Base-by-base conservation (phyloP, 1,140 invertebrate species). In the Calliphora vicina region DNA sequence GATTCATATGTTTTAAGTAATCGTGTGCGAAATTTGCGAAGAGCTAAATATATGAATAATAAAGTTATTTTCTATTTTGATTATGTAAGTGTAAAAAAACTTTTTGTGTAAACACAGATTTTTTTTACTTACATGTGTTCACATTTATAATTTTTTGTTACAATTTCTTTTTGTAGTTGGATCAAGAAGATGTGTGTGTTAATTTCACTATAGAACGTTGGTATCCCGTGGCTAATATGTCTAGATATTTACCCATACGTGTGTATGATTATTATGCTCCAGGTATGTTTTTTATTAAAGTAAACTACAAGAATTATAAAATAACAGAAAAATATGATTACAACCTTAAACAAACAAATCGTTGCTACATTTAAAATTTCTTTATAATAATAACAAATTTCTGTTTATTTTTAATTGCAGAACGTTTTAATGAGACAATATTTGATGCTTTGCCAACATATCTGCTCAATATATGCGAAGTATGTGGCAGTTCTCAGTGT, bases 401-500 rank as follows among this genome's bases (percentile, higher is more conserved):
- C 71, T 73, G n/a, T 23, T 73, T 26, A 4, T 71, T 23, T 71
- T 82, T 74, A 17, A 5, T 93, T 92, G n/a, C 92, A 97, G 97
- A 98, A 91, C 94, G 97, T 73, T 98, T 97, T 92, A 98, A 98
- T 88, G 97, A 98, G 92, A 95, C 95, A 0, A 96, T 99, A 91
- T 98, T 98, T 87, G 97, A 98, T 87, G 94, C 97, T 2, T 93
- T 97, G 73, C 94, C 96, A 27, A 95, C 97, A 2, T 98, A 98
- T 90, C 92, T 96, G 17, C 91, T 99, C 29, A 98, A 98, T 90
- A 98, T 99, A 85, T 99, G 98, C 88, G 97, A 99, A 89, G 98
- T 99, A n/a, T 99, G 98, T 89, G 98, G 98, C 43, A 99, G 97
- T 25, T 99, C 97, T 72, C 98, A 99, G 90, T 99, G 98, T 91